Evolutionary conservation across 2,797 vertebrate genomes (phyloP).

Genomic region (Sebastes itinus): DNA sequence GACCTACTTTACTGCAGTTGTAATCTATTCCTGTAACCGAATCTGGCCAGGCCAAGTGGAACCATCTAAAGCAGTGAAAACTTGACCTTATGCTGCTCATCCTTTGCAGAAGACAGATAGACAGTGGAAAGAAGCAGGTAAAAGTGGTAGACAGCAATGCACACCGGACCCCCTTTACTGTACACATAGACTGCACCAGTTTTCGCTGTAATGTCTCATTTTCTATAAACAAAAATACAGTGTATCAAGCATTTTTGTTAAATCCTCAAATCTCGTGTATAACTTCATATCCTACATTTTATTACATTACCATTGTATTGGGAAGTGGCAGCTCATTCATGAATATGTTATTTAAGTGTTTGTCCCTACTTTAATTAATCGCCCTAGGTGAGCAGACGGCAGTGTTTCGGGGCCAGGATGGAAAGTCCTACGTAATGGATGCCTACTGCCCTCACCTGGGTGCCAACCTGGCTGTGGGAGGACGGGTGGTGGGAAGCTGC

Average conservation of each 20-base stretch:
- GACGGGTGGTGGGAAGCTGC: conserved; percentile 83
- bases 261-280: not conserved
- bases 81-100: not conserved
- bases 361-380: not conserved
- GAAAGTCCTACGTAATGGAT: conserved; percentile 79
- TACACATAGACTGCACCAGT: not conserved
- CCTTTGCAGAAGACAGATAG: not conserved
- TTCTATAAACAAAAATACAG: not conserved
- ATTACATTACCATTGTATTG: not conserved
- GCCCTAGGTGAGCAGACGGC: conserved; percentile 80
- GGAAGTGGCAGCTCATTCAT: not conserved
- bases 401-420: conserved; percentile 79
- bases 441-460: conserved; percentile 88
- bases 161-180: not conserved
- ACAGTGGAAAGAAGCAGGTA: not conserved
- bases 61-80: not conserved
- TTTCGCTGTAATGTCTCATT: not conserved
- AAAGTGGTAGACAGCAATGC: not conserved
- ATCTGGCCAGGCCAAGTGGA: not conserved
- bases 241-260: too few relatives aligned
- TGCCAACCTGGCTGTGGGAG: conserved; percentile 84
- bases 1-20: not conserved
- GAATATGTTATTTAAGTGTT: not conserved
- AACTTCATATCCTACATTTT: not conserved
- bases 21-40: not conserved